Evolutionary conservation across 2,113 vertebrate genomes (phyloP), one percentile per base, ranked within the genome.

Genomic region (Blennius ocellaris): DNA sequence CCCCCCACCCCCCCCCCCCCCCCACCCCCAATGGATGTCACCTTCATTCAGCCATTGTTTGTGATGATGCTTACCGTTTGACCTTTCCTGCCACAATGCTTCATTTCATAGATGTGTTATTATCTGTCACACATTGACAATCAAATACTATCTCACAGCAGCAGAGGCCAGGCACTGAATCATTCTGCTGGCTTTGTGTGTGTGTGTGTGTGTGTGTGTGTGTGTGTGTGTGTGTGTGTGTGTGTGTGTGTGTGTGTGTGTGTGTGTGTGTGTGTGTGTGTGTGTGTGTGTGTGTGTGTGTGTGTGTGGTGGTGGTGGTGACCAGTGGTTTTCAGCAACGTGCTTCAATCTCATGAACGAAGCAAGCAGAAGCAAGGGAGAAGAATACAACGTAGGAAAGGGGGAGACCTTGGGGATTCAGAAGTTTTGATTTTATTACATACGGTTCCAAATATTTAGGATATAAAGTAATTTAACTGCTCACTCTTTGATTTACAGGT

Each of bases 121-220:
- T 62, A 51, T 78, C 48, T 41, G 55, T 78, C 70, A 59, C 5
- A 48, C 17, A n/a, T 54, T 45, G 66, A 48, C 71, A 15, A 5
- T 47, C 43, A 49, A 51, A 51, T 11, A 44, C 21, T 81, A 70
- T 81, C 73, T 74, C 61, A 11, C 60, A n/a, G 43, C 73, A 50
- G 48, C 78, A 81, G 78, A 57, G 66, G 61, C 6, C 69, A 11
- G 45, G 64, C 60, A 41, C 68, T 36, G 36, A 17, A 56, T 58
- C 39, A 65, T 50, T 8, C 37, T 10, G 14, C 53, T 77, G 69
- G 60, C 21, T 30, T 30, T 30, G 41, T 43, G 66, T 68, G 66
- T 69, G 49, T 30, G 14, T 54, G 30, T 58, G 53, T 51, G 52
- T 73, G 47, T 65, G 7, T 7, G n/a, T 37, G 41, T 43, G 66